These are phyloP conservation scores for Trichogramma dendrolimi DNA, from an alignment of 2,888 invertebrate species.

Conservation along the genomic window DNA sequence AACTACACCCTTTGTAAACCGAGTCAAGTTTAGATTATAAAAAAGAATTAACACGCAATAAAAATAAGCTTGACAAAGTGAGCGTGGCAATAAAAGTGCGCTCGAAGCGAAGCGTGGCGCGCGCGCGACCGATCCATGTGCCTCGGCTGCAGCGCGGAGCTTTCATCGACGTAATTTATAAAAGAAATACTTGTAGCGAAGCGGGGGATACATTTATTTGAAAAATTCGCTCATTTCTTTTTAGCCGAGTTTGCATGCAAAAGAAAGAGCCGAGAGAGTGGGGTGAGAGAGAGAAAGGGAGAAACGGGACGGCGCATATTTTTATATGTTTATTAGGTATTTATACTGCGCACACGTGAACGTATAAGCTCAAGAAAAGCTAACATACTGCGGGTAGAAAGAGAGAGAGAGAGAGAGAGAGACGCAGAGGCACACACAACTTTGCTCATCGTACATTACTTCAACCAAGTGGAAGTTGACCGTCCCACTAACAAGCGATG, in stretches of 20 bases:
- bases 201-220: constrained; percentile 12
- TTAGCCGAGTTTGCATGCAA: no score
- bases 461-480: constrained; percentile 25
- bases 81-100: not conserved
- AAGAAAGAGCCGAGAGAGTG: no score
- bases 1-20: no score
- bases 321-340: not conserved
- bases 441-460: constrained; percentile 9
- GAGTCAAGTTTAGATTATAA: not conserved
- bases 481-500: constrained; percentile 35
- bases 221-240: not conserved
- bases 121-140: no score
- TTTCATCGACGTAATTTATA: constrained; percentile 13
- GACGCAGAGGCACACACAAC: not conserved
- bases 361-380: no score
- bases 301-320: no score
- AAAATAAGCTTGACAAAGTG: not conserved
- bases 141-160: not conserved
- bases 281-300: no score
- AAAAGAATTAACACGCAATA: not conserved
- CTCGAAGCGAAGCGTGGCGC: no score
- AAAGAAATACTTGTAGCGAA: constrained; percentile 9
- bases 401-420: no score
- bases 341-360: not conserved
- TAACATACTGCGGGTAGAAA: no score